phyloP scores from a whole-genome alignment of 2,888 invertebrate species.

The Sarcophaga subvicina region DNA sequence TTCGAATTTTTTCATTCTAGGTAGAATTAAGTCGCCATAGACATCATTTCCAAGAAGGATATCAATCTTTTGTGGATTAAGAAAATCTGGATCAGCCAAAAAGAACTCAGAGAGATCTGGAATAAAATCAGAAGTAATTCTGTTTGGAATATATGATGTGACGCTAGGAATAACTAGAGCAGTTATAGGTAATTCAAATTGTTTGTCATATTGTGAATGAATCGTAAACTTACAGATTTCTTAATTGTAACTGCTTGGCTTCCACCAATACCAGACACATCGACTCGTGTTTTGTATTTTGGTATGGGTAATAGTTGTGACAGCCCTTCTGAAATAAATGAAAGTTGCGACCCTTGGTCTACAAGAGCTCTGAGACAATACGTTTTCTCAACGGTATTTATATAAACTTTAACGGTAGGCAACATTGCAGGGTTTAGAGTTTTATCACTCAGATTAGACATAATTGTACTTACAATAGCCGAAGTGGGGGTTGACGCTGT shows the following conservation, averaged over 20 bases:
- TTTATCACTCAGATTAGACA: not conserved
- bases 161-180: slow-evolving; percentile 31
- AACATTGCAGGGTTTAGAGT: slow-evolving; percentile 21
- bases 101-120: slow-evolving; percentile 5
- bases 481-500: slow-evolving; percentile 22
- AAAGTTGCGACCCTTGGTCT: slow-evolving; percentile 48
- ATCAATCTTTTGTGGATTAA: slow-evolving; percentile 27
- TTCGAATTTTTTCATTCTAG: slow-evolving; percentile 41
- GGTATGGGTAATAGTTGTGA: slow-evolving; percentile 27
- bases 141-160: not conserved
- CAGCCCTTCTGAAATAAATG: slow-evolving; percentile 48
- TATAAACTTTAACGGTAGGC: slow-evolving; percentile 37
- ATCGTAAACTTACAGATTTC: slow-evolving; percentile 18
- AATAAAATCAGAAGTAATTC: not conserved
- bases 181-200: slow-evolving; percentile 3
- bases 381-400: not conserved
- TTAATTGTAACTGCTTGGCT: slow-evolving; percentile 9
- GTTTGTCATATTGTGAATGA: not conserved
- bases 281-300: slow-evolving; percentile 27
- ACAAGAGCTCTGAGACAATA: slow-evolving; percentile 38
- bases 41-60: slow-evolving; percentile 38
- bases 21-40: slow-evolving; percentile 35
- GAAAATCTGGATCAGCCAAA: slow-evolving; percentile 41
- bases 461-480: slow-evolving; percentile 8
- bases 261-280: slow-evolving; percentile 49